These are phyloP conservation scores for Scophthalmus maximus DNA, from an alignment of 2,113 vertebrate genomes.

Conservation along the genomic window DNA sequence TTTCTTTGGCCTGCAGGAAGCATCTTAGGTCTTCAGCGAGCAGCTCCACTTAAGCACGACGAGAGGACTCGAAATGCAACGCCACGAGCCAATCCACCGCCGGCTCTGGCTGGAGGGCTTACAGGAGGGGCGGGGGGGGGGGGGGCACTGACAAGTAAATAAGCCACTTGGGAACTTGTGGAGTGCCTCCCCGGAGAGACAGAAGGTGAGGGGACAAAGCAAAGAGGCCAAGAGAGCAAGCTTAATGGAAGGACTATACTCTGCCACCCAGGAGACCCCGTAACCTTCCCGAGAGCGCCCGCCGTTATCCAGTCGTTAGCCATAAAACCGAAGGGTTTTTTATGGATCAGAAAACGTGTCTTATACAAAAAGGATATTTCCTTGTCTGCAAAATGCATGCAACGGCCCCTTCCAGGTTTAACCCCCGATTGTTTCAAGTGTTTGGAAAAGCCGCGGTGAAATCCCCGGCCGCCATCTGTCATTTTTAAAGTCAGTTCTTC, in stretches of 20 bases:
- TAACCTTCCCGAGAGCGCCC: conserved; percentile 11
- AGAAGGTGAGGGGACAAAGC: conserved; percentile 31
- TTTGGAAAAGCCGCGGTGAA: too few species aligned
- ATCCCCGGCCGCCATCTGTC: too few species aligned
- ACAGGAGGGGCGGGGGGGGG: conserved; percentile 42
- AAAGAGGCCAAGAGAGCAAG: conserved; percentile 46
- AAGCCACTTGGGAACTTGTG: conserved; percentile 59
- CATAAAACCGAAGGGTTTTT: not conserved
- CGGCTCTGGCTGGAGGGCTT: conserved; percentile 36
- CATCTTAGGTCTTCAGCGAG: conserved; percentile 23
- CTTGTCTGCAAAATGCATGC: not conserved
- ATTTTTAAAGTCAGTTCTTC: not conserved
- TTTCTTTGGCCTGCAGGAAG: not conserved
- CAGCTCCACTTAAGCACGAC: conserved; percentile 43
- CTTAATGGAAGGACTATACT: conserved; percentile 51
- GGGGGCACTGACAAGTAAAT: conserved; percentile 56
- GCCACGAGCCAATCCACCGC: conserved; percentile 50
- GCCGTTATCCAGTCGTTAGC: conserved; percentile 22
- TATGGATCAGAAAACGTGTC: conserved; percentile 15
- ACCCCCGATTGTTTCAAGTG: conserved; percentile 20
- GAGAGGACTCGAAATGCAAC: conserved; percentile 57
- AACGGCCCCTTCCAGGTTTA: not conserved
- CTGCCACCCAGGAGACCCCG: conserved; percentile 33
- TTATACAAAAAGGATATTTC: not conserved
- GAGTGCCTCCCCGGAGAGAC: conserved; percentile 43